These are phyloP conservation scores for Pollimyrus isidori DNA, from an alignment of 2,113 vertebrate genomes.

Conservation along the genomic window DNA sequence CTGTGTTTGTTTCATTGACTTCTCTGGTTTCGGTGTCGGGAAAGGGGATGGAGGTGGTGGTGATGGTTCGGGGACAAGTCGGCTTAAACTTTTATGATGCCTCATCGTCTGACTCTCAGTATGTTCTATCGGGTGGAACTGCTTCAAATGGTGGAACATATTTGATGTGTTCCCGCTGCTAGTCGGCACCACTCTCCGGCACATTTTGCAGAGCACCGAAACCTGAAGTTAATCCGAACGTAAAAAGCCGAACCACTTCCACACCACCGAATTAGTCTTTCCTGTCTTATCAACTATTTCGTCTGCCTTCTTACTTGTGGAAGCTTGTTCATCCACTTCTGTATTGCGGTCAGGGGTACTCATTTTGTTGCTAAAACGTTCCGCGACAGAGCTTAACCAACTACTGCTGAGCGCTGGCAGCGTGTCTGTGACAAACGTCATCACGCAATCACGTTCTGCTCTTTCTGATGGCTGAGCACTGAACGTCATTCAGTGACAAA, in stretches of 20 bases:
- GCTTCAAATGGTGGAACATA: not conserved
- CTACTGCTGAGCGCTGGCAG: not conserved
- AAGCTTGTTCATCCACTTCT: not conserved
- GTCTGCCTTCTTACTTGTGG: not conserved
- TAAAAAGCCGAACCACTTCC: constrained; percentile 5
- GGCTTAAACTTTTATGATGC: not conserved
- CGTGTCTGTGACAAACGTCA: not conserved
- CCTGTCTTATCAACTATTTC: not conserved
- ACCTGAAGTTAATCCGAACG: not conserved
- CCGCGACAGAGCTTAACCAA: not conserved
- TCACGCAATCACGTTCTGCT: not conserved
- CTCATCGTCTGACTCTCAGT: not conserved
- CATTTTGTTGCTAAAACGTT: constrained; percentile 2
- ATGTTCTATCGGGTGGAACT: not conserved
- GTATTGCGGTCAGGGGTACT: not conserved
- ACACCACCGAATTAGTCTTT: not conserved
- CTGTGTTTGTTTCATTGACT: not conserved
- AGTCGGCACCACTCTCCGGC: not conserved
- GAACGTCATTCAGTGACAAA: not conserved
- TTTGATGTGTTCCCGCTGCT: not conserved
- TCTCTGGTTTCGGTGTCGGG: not conserved
- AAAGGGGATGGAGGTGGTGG: not conserved
- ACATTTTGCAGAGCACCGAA: not conserved
- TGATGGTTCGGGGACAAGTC: not conserved
- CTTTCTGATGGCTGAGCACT: constrained; percentile 1